phyloP scores from a whole-genome alignment of 2,797 vertebrate genomes.

The Ara ararauna region DNA sequence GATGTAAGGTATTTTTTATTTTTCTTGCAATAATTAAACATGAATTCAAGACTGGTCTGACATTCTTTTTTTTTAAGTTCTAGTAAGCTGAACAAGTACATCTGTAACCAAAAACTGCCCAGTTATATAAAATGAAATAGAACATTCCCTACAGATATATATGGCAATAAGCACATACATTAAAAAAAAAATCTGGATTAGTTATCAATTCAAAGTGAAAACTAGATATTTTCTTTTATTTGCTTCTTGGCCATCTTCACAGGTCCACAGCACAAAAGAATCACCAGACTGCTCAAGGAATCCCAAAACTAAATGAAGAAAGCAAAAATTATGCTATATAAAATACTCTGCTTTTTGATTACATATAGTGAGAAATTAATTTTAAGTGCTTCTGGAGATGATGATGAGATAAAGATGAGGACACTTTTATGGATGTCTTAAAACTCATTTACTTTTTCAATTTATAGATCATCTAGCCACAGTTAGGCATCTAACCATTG shows the following conservation, averaged over 20 bases:
- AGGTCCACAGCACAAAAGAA: background rate
- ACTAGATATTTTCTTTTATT: background rate
- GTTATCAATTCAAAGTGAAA: constrained; percentile 1
- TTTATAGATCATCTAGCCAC: constrained; percentile 32
- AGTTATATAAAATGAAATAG: background rate
- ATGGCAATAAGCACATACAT: background rate
- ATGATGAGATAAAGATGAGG: constrained; percentile 36
- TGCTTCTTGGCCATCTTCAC: constrained; percentile 6
- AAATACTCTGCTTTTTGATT: constrained; percentile 40
- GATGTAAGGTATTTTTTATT: background rate
- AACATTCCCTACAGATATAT: background rate
- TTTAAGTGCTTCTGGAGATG: constrained; percentile 52
- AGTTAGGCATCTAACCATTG: constrained; percentile 18
- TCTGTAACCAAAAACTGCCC: background rate
- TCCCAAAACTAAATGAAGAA: constrained; percentile 42
- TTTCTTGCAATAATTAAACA: constrained; percentile 11
- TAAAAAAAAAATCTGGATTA: background rate
- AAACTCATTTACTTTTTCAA: constrained; percentile 47
- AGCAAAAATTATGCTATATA: constrained; percentile 60
- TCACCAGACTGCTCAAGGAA: background rate
- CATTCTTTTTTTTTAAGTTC: background rate
- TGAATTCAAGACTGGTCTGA: background rate
- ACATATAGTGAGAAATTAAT: constrained; percentile 38
- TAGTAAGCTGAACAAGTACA: background rate
- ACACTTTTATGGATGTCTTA: constrained; percentile 41